Evolutionary conservation across 2,113 vertebrate species (phyloP), one percentile per base, ranked within the genome.

Genomic region (Fregetta grallaria): DNA sequence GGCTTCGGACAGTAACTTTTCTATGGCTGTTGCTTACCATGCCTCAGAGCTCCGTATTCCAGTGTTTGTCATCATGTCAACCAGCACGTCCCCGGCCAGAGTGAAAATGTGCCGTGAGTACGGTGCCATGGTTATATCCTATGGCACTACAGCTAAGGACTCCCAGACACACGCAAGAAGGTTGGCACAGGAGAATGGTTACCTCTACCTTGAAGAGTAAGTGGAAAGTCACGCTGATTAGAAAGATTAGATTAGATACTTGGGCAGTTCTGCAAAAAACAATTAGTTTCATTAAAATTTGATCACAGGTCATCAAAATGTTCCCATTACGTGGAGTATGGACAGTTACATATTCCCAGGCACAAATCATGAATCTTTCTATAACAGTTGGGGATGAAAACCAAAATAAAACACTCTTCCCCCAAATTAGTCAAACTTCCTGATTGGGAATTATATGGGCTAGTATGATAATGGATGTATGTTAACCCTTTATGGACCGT

Each of bases 161-260:
- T 97, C 99, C 14, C 98, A 98, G 95, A 97, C 83, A 15, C 99
- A 99, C 1, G 99, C 99, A 3, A 96, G 98, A 23, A 98, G 98
- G 49, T 84, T 99, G 96, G 98, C 99, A 0, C 97, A 97, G 45
- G 98, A 99, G 93, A 99, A 99, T 7, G 97, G 98, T 29, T 99
- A 99, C 96, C 97, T 99, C 70, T 99, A 98, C 91, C 97, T 99
- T 1, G 99, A 99, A 90, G 99, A 99, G 99, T 99, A 95, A 98
- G 99, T 98, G 75, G n/a, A 11, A 32, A 68, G 44, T 38, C 65
- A 74, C 68, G 13, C 44, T 63, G 42, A 1, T 21, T 6, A 22
- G 25, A 40, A 34, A 47, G 17, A 11, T 29, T 62, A 77, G 13
- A 25, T 67, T 11, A 52, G 71, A 8, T 20, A 36, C 25, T 44